phyloP scores from a whole-genome alignment of 2,797 vertebrate species.

The Tokudaia tokunoshimensis region DNA sequence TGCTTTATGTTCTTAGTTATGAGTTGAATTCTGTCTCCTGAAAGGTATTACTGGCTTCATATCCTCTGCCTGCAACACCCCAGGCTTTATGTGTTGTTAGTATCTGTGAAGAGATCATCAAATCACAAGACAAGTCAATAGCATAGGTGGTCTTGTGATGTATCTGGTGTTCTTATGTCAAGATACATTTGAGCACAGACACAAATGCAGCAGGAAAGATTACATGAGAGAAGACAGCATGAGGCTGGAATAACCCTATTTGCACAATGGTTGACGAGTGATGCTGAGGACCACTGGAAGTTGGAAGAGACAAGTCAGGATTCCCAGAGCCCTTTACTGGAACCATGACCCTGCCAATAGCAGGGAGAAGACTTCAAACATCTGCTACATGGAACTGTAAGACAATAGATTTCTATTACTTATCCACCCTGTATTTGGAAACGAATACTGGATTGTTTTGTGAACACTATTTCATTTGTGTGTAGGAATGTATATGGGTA shows the following conservation, averaged over 20 bases:
- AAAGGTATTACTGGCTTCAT: background rate
- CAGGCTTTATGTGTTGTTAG: background rate
- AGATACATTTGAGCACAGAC: background rate
- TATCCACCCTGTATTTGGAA: background rate
- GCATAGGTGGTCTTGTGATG: background rate
- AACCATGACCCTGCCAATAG: rapidly evolving
- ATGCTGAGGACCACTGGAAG: rapidly evolving
- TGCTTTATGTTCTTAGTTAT: background rate
- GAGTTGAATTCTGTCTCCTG: background rate
- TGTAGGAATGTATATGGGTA: rapidly evolving
- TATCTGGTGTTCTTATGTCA: background rate
- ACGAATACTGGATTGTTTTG: background rate
- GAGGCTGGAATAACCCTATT: too few relatives aligned
- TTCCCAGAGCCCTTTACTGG: background rate
- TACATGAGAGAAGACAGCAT: rapidly evolving
- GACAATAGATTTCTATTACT: background rate
- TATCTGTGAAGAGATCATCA: background rate
- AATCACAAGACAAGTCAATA: background rate
- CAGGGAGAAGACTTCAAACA: background rate
- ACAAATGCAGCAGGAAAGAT: background rate
- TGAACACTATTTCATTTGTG: background rate
- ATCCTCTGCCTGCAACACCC: background rate
- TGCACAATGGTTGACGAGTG: background rate
- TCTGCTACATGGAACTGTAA: background rate
- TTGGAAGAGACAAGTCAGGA: background rate